These are phyloP conservation scores for Pseudolycoriella hygida DNA, from an alignment of 2,888 invertebrate genomes.

Conservation along the genomic window DNA sequence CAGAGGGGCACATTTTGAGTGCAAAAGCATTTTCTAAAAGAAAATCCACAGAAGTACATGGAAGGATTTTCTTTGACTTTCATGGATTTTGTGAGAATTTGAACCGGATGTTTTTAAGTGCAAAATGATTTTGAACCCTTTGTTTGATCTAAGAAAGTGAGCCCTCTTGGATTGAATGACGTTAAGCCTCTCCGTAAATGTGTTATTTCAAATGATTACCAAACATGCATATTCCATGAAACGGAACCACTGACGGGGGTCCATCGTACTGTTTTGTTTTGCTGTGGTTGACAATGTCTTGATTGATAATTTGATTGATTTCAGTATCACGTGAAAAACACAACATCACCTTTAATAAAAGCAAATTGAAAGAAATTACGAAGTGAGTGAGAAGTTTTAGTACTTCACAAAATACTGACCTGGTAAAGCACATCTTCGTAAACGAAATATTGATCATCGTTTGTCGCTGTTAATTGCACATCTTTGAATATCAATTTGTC, in stretches of 20 bases:
- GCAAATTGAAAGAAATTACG: too few relatives aligned
- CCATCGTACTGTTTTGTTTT: constrained; percentile 27
- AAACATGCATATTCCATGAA: constrained; percentile 96
- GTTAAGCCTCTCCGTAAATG: too few relatives aligned
- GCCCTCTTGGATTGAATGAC: too few relatives aligned
- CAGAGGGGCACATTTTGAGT: too few relatives aligned
- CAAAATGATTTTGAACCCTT: too few relatives aligned
- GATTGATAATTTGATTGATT: constrained; percentile 52
- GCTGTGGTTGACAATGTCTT: constrained; percentile 21
- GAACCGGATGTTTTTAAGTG: too few relatives aligned
- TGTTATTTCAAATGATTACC: constrained; percentile 34
- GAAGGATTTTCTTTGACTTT: too few relatives aligned
- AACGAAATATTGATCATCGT: constrained; percentile 95
- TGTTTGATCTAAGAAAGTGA: too few relatives aligned
- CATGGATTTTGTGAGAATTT: too few relatives aligned
- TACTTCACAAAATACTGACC: constrained; percentile 28
- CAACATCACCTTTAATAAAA: constrained; percentile 69
- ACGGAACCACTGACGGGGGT: constrained; percentile 89
- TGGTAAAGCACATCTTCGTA: constrained; percentile 93
- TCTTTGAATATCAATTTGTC: constrained; percentile 93
- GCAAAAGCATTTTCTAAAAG: too few relatives aligned
- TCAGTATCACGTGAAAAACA: constrained; percentile 83
- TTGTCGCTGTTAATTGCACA: constrained; percentile 86
- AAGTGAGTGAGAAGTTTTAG: too few relatives aligned
- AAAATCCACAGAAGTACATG: too few relatives aligned